Evolutionary conservation across 2,797 vertebrate genomes (phyloP), one percentile per base, ranked within the genome.

Genomic region (Esox lucius): DNA sequence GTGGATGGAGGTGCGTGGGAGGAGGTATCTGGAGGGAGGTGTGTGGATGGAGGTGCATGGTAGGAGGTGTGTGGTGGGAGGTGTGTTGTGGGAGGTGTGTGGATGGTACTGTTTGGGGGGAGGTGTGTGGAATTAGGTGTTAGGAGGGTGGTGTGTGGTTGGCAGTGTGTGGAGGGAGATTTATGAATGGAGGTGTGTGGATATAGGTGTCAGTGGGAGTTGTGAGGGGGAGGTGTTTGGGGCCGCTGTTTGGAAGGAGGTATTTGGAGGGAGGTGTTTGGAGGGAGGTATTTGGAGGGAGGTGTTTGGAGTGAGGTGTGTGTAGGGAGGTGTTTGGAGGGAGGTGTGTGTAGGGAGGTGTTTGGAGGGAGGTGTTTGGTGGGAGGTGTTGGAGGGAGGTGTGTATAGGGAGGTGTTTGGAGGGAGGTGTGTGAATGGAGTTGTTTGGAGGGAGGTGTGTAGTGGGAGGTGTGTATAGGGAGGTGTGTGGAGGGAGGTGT

Each of bases 401-500:
- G 13, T 39, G 33, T 46, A 48, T 71, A 65, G 48, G 17, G 28
- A 64, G 26, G 16, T 39, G 74, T 62, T 24, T 24, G 26, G 12
- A 64, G 46, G 8, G 48, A 70, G 26, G 71, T 17, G 35, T 46
- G 59, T 17, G 46, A 64, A 56, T 31, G 35, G 24, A 46, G 22
- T 46, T n/a, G 13, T 39, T n/a, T 5, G 48, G 59, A 65, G 42
- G 26, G 28, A 64, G 26, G 22, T 39, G 74, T 62, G 33, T 46
- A 48, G 71, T 65, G 26, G 17, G 28, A 64, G 26, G 22, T 39
- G 68, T 62, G n/a, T 5, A 48, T 59, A 65, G 26, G 26, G 28
- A 64, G 26, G 22, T 39, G 74, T 62, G 33, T 46, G 48, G 71
- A 65, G 26, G 17, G 28, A 64, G 26, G 22, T 39, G 74, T 62